Percentiles rank a stretch among this genome's conserved stretches.
phyloP scores from a whole-genome alignment of 2,888 invertebrate genomes.

The Cerastis leucographa region DNA sequence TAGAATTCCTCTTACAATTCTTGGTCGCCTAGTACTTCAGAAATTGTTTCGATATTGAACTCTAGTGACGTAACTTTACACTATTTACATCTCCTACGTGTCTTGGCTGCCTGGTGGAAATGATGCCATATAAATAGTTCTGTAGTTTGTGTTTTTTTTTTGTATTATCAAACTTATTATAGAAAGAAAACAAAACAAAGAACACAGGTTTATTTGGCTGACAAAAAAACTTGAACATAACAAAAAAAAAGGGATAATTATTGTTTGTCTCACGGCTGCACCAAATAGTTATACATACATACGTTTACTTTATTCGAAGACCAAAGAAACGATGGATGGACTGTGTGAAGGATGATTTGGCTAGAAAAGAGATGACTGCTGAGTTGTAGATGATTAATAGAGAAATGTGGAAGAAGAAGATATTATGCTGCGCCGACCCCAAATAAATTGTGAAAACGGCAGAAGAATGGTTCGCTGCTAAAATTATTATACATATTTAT shows the following conservation, averaged over 20 bases:
- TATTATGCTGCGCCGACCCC: background rate
- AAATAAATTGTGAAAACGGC: background rate
- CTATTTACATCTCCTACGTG: constrained; percentile 32
- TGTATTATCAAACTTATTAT: background rate
- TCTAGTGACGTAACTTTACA: constrained; percentile 47
- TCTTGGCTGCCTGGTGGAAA: constrained; percentile 42
- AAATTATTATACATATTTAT: background rate
- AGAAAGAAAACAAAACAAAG: no score
- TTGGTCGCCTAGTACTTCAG: constrained; percentile 56
- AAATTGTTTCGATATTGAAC: constrained; percentile 56
- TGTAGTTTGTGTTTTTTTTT: constrained; percentile 23
- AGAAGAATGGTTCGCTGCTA: background rate
- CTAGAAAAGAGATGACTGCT: background rate
- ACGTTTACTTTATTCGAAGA: background rate
- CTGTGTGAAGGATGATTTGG: background rate
- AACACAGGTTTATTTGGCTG: no score
- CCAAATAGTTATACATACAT: no score
- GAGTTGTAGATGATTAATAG: background rate
- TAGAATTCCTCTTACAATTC: constrained; percentile 23
- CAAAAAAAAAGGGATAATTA: no score
- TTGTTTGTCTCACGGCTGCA: no score
- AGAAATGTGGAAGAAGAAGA: background rate
- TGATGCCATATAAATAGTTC: constrained; percentile 33
- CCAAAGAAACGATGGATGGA: background rate
- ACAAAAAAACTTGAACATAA: no score